Evolutionary conservation across 2,888 invertebrate genomes (phyloP).

Genomic region (Dysmachus trigonus): DNA sequence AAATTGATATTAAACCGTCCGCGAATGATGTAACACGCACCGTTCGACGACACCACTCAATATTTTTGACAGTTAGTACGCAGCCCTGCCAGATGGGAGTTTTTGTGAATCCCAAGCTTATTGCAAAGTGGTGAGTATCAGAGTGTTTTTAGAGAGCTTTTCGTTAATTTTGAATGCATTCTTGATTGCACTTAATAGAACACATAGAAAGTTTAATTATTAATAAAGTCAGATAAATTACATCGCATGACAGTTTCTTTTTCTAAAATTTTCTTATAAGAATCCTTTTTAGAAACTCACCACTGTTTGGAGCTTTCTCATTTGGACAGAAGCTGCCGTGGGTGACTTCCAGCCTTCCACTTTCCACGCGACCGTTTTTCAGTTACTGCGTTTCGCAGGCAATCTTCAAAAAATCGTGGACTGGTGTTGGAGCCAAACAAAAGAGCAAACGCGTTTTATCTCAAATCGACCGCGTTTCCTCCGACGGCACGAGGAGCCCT

Average conservation of each 20-base stretch:
- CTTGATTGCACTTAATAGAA: no score
- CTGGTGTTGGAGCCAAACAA: background rate
- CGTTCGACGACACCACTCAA: conserved; percentile 26
- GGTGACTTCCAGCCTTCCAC: background rate
- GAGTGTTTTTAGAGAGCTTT: background rate
- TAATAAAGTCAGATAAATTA: background rate
- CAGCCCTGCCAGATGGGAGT: background rate
- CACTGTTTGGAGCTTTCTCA: background rate
- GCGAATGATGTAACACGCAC: conserved; percentile 29
- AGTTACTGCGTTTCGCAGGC: background rate
- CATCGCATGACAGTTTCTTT: background rate
- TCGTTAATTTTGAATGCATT: background rate
- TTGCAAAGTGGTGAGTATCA: background rate
- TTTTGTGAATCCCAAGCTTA: background rate
- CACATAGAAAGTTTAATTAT: background rate
- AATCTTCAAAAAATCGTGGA: background rate
- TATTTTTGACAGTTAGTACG: background rate
- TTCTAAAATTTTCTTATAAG: background rate
- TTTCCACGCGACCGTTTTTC: background rate
- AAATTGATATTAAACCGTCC: conserved; percentile 10
- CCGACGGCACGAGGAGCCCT: background rate
- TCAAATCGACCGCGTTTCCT: background rate
- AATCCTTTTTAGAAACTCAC: background rate
- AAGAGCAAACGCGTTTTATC: background rate
- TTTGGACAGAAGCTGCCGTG: background rate